Evolutionary conservation across 2,113 vertebrate species (phyloP).

Genomic region (Nannobrachium achirus): DNA sequence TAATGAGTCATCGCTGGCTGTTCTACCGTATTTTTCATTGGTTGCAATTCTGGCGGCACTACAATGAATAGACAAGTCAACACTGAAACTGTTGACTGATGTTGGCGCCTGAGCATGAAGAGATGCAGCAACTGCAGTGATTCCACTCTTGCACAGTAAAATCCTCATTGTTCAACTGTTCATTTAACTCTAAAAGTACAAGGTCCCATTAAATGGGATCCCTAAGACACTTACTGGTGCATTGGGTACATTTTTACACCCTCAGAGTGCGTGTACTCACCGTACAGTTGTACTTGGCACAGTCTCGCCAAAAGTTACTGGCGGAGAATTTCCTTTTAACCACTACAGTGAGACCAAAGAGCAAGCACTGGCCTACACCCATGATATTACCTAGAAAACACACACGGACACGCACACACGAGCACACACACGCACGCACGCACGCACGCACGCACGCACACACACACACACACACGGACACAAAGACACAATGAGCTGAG

Average conservation of each 20-base stretch:
- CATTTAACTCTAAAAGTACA: neutral
- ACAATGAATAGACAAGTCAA: too few relatives aligned
- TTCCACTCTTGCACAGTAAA: too few relatives aligned
- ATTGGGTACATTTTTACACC: too few relatives aligned
- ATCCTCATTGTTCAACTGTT: neutral
- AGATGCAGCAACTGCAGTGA: too few relatives aligned
- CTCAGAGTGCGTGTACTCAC: conserved; percentile 76
- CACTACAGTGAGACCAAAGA: conserved; percentile 88
- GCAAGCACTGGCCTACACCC: conserved; percentile 89
- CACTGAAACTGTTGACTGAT: too few relatives aligned
- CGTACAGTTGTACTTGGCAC: conserved; percentile 87
- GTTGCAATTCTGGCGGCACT: too few relatives aligned
- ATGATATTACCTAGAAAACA: conserved; percentile 86
- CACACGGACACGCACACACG: conserved; percentile 2
- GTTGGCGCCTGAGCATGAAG: too few relatives aligned
- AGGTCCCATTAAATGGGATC: too few relatives aligned
- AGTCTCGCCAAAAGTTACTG: conserved; percentile 91
- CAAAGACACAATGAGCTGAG: too few relatives aligned
- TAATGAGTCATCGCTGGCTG: too few relatives aligned
- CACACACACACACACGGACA: neutral
- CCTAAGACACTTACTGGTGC: neutral
- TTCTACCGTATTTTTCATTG: too few relatives aligned
- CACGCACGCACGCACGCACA: neutral
- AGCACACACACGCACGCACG: conserved; percentile 3
- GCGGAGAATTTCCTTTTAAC: conserved; percentile 90